Conservation (phyloP, 2,797 vertebrate species). For the Sylvia borin region DNA sequence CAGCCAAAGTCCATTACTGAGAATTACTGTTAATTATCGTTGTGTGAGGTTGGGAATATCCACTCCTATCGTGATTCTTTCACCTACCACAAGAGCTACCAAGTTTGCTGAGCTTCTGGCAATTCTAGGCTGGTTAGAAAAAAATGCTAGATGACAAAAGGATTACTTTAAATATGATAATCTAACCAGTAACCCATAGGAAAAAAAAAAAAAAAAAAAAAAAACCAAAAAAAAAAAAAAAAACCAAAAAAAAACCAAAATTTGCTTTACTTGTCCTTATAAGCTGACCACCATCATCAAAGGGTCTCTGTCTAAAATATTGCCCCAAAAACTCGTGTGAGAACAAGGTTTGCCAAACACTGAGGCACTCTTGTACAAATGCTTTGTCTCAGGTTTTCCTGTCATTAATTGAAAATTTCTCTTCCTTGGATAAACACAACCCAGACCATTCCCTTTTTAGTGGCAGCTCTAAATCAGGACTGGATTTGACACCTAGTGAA, state of each 20-base stretch:
- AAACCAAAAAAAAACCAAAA: too few species aligned
- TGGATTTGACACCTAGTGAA: background rate
- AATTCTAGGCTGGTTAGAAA: conserved; percentile 24
- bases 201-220: too few species aligned
- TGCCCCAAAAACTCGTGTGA: background rate
- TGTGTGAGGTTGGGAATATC: conserved; percentile 58
- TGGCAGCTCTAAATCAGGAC: background rate
- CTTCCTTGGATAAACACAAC: background rate
- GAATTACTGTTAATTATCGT: conserved; percentile 74
- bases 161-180: conserved; percentile 40
- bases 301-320: background rate
- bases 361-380: background rate
- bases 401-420: background rate
- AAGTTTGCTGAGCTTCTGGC: conserved; percentile 53
- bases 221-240: too few species aligned
- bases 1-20: conserved; percentile 68
- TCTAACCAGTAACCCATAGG: background rate
- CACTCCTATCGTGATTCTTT: conserved; percentile 48
- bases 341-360: background rate
- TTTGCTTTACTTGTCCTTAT: conserved; percentile 43
- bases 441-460: background rate
- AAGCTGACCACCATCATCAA: conserved; percentile 14
- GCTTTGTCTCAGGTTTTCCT: background rate
- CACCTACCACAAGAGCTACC: conserved; percentile 40
- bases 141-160: conserved; percentile 42